Evolutionary conservation across 2,888 invertebrate species (phyloP), one percentile per base, ranked within the genome.

Genomic region (Heliconius hortense): DNA sequence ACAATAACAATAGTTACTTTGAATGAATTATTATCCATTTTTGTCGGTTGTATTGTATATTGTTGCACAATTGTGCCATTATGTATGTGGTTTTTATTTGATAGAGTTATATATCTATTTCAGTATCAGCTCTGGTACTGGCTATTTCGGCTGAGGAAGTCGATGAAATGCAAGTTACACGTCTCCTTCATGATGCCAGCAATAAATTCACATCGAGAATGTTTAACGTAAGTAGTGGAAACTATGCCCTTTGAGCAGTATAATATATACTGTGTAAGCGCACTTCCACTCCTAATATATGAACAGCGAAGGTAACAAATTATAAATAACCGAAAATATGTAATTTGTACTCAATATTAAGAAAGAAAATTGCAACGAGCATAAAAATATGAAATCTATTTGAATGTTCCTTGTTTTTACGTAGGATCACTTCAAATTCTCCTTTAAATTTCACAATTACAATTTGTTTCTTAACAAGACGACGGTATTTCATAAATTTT

Each of bases 131-230:
- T 3, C 35, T 87, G 2, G 81, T 82, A 79, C 86, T 84, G 74
- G 62, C 84, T 75, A 84, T 83, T 13, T 81, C 84, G 78, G 86
- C 86, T 3, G 82, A 81, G 39, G 39, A 66, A 24, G 24, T 39
- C 3, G 69, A 69, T 4, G 83, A 86, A 15, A 71, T 72, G 0
- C 78, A 81, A 0, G 66, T 80, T 0, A 79, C 80, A 48, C 80
- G 81, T 24, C 48, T 84, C 0, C 82, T 90, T 10, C 82, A 80
- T 28, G 62, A 81, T 21, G 85, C 84, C 67, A 91, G 86, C 80
- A 85, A 88, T 43, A 79, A 82, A 26, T 91, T 92, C 68, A 87
- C 89, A 0, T 83, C 88, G 3, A 85, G 84, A 48, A 86, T 92
- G 87, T 89, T 90, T 73, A 74, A 83, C 35, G 92, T 92, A 84